Evolutionary conservation across 23 tunicate genomes (phyloP), one percentile per base, ranked within the genome.

Genomic region (Halocynthia aurantium): DNA sequence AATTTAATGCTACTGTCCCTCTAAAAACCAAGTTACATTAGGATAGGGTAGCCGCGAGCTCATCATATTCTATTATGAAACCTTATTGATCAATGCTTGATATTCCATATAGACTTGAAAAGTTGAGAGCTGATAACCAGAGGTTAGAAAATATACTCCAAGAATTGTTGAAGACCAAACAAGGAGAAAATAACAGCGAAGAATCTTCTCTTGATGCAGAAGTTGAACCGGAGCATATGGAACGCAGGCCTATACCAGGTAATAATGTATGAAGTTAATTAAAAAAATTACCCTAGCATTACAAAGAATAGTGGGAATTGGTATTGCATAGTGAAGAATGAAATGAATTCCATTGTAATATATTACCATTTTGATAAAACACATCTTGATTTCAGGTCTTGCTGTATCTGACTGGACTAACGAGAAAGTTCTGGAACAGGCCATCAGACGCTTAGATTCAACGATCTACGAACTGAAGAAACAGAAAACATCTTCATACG

Each of bases 241-340:
- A 83, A 69, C 52, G 21, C 17, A 62, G 84, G 56, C 95, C 95
- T 11, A 88, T 88, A 8, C 87, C 95, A 11, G 95, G 95, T 88
- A 11, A 0, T 70, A 17, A 70, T 67, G 1, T 31, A 31, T 0
- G 44, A 4, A 31, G 1, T 31, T 31, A 31, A 31, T 31, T 31
- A 31, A 31, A 31, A 31, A 31, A 53, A 0, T 71, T 73, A 6
- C 64, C n/a, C 17, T 60, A 15, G n/a, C n/a, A 15, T 60, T 60
- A 15, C 17, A 60, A 60, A 60, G 64, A n/a, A 15, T 60, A n/a
- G n/a, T 60, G n/a, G 17, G 17, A 60, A 60, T 15, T 60, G 2
- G 64, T 60, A 13, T 15, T 15, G 44, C 44, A 1, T 31, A 19
- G 72, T 4, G 20, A 31, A 15, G 21, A 67, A 67, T 49, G 22